Conservation (phyloP, 2,113 vertebrate genomes). For the Halcyon senegalensis region DNA sequence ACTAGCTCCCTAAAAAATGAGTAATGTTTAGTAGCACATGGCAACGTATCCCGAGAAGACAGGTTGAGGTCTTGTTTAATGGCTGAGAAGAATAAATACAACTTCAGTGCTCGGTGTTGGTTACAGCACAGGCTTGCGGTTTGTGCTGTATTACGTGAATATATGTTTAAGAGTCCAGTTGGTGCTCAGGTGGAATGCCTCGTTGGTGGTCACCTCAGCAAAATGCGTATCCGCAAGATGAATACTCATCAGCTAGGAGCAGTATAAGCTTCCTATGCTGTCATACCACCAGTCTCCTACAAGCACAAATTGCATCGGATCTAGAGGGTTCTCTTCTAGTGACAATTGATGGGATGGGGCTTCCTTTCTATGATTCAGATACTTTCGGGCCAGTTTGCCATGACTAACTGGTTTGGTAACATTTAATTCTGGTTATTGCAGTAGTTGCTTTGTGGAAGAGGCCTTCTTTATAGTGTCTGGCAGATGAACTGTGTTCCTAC, state of each 20-base stretch:
- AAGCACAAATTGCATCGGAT: neutral
- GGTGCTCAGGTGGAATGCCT: neutral
- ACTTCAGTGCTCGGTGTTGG: neutral
- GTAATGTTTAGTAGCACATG: neutral
- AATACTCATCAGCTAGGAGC: neutral
- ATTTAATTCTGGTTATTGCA: neutral
- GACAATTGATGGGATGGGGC: neutral
- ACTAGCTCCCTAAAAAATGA: conserved; percentile 11
- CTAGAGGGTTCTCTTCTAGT: neutral
- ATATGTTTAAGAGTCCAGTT: neutral
- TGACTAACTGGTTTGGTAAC: neutral
- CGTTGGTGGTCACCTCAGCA: neutral
- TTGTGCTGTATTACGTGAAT: neutral
- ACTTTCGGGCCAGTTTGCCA: neutral
- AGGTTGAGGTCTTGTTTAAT: neutral
- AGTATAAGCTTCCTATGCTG: neutral
- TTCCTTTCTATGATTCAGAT: neutral
- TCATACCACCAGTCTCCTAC: neutral
- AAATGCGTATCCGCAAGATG: fast-evolving
- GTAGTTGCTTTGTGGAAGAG: neutral
- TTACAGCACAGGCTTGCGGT: neutral
- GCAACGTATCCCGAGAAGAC: neutral
- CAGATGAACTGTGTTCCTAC: neutral
- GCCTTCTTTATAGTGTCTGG: neutral
- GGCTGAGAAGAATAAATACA: neutral